phyloP scores from a whole-genome alignment of 2,797 vertebrate species.

The Eospalax fontanierii region DNA sequence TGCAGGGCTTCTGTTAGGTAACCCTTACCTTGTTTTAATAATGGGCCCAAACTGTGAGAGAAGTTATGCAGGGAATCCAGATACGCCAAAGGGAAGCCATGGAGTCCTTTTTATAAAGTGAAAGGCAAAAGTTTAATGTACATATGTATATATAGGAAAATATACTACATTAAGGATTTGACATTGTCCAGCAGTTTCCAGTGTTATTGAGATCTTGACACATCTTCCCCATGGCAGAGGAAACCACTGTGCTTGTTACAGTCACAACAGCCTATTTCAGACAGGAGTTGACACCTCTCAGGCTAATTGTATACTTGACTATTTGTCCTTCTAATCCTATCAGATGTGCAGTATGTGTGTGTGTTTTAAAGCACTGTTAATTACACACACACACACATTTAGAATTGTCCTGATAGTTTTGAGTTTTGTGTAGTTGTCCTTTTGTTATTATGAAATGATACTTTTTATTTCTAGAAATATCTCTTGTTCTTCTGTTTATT shows the following conservation, averaged over 20 bases:
- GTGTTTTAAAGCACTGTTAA: background rate
- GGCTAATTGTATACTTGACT: background rate
- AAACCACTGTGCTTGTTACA: background rate
- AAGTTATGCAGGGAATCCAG: background rate
- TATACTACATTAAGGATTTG: background rate
- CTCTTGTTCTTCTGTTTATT: background rate
- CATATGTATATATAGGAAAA: background rate
- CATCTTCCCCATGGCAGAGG: background rate
- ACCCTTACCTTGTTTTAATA: background rate
- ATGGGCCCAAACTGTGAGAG: background rate
- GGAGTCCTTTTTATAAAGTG: background rate
- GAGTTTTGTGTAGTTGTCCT: background rate
- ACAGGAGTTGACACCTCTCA: background rate
- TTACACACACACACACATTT: background rate
- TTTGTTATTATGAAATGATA: constrained; percentile 4
- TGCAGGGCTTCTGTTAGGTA: background rate
- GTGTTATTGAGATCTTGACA: background rate
- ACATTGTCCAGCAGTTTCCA: background rate
- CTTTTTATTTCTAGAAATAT: constrained; percentile 16
- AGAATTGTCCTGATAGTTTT: background rate
- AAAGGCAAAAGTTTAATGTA: background rate
- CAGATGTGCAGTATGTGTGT: background rate
- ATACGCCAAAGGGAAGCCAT: background rate
- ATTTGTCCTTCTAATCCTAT: background rate
- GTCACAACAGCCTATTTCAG: background rate